Conservation (phyloP, 2,113 vertebrate genomes). For the Clarias batrachus region DNA sequence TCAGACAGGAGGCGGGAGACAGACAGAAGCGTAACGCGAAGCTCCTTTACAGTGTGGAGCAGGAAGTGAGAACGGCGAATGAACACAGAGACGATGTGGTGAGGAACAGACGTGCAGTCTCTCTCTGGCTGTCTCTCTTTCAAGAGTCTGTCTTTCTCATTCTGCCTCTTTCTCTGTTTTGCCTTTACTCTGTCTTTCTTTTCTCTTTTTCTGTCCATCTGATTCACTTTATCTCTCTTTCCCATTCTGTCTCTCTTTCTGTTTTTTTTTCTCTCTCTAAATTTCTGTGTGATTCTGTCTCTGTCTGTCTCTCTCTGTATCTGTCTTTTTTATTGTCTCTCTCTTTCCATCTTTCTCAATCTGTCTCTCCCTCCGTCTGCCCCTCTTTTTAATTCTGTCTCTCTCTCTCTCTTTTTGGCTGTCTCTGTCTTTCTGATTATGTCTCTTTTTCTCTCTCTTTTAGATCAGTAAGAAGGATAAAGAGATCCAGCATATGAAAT, state of each 20-base stretch:
- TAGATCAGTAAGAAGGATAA: slow-evolving; percentile 76
- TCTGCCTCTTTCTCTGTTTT: not conserved
- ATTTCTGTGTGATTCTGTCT: no score
- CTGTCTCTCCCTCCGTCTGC: not conserved
- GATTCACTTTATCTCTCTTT: not conserved
- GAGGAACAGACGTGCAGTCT: not conserved
- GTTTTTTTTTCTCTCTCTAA: not conserved
- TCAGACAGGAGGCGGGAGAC: slow-evolving; percentile 58
- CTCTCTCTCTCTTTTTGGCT: no score
- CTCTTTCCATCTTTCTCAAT: not conserved
- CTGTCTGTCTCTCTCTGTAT: not conserved
- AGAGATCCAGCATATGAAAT: slow-evolving; percentile 69
- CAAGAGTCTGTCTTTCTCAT: not conserved
- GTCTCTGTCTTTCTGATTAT: not conserved
- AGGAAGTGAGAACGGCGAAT: slow-evolving; percentile 58
- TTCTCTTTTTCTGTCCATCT: not conserved
- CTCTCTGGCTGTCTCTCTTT: slow-evolving; percentile 1
- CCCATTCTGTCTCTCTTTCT: not conserved
- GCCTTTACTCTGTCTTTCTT: no score
- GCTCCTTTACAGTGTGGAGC: slow-evolving; percentile 52
- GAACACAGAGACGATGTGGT: slow-evolving; percentile 72
- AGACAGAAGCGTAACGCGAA: slow-evolving; percentile 58
- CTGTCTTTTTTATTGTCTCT: no score
- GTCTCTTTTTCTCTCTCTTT: not conserved
- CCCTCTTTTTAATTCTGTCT: no score